A percentile compares a stretch with the other conserved stretches of the same genome.
phyloP scores from a whole-genome alignment of 2,797 vertebrate genomes.

The Propithecus perrieri region DNA sequence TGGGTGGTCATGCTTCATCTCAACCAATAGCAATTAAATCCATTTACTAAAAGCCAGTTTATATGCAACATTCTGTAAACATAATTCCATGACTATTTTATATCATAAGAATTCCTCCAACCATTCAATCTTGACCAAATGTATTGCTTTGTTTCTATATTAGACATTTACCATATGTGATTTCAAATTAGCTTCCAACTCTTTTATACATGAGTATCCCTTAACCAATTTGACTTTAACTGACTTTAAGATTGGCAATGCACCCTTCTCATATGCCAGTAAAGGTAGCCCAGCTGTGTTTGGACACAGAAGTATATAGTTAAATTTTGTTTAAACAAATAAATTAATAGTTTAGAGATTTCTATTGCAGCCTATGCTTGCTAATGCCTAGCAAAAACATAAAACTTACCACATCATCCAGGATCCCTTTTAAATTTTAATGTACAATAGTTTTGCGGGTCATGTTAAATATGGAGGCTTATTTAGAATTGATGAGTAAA shows the following conservation, averaged over 20 bases:
- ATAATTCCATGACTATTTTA: background rate
- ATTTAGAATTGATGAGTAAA: background rate
- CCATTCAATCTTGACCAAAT: background rate
- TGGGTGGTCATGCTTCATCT: background rate
- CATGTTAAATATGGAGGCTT: background rate
- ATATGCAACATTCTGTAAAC: background rate
- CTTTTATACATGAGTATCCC: background rate
- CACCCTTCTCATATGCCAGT: background rate
- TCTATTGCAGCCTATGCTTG: background rate
- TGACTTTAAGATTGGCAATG: background rate
- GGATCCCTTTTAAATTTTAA: background rate
- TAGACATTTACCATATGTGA: background rate
- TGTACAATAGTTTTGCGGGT: rapidly evolving
- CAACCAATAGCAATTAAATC: background rate
- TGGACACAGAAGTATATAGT: background rate
- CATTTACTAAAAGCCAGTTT: background rate
- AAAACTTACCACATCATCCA: background rate
- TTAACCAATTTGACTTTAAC: background rate
- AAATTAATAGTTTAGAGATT: background rate
- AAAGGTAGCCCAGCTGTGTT: background rate
- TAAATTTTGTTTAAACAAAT: background rate
- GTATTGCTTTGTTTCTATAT: background rate
- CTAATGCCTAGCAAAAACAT: background rate
- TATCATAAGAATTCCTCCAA: background rate
- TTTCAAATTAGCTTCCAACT: background rate